Conservation (phyloP, 2,113 vertebrate species). For the Oryctolagus cuniculus region DNA sequence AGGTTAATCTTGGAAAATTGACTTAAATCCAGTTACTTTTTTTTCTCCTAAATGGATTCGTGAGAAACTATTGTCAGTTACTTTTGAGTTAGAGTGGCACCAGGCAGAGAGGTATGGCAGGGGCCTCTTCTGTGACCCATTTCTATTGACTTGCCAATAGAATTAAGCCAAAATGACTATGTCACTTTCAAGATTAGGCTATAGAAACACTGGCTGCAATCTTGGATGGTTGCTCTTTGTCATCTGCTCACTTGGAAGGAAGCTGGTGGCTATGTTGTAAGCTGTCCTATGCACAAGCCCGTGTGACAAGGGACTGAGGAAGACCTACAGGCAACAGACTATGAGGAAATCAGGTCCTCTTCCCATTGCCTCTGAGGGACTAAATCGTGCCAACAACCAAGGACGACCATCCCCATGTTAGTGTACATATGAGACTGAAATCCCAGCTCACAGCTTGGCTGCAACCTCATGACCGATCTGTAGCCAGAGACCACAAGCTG, state of each 20-base stretch:
- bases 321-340: background rate
- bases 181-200: background rate
- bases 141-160: background rate
- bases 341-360: background rate
- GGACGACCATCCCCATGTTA: accelerated
- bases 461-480: background rate
- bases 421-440: background rate
- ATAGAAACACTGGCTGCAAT: background rate
- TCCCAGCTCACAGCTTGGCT: background rate
- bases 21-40: conserved; percentile 48
- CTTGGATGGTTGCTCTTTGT: background rate
- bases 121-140: background rate
- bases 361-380: background rate
- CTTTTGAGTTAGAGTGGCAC: background rate
- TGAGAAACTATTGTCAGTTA: background rate
- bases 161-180: background rate
- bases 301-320: background rate
- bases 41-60: background rate
- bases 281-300: background rate
- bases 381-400: background rate
- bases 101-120: background rate
- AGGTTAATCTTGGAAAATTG: conserved; percentile 61
- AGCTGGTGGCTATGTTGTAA: background rate
- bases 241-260: background rate
- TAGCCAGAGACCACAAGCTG: background rate